Conservation (phyloP, 1,140 invertebrate species). For the Drosophila lacteicornis region DNA sequence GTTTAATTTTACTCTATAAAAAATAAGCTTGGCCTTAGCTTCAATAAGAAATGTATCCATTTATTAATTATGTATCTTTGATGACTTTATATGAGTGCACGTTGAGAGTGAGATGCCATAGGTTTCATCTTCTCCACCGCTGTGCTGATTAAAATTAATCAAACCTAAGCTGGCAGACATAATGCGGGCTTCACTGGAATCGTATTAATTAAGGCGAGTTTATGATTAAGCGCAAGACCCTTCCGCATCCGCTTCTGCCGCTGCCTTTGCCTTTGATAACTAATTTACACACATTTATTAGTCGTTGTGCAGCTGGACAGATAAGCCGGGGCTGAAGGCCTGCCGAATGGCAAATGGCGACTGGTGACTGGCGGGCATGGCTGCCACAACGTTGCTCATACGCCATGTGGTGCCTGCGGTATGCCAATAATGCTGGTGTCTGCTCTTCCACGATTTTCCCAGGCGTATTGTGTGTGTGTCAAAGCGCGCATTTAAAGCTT, state of each 20-base stretch:
- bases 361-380: conserved; percentile 29
- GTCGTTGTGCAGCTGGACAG: conserved; percentile 67
- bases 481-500: conserved; percentile 66
- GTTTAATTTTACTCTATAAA: neutral
- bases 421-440: conserved; percentile 53
- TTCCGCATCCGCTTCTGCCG: conserved; percentile 11
- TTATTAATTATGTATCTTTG: neutral
- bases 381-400: conserved; percentile 58
- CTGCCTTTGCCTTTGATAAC: conserved; percentile 54
- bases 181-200: conserved; percentile 33
- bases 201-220: conserved; percentile 78
- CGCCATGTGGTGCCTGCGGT: conserved; percentile 68
- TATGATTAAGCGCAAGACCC: conserved; percentile 64
- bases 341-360: conserved; percentile 26
- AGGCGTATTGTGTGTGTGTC: conserved; percentile 17
- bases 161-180: conserved; percentile 43
- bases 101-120: neutral
- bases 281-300: conserved; percentile 81
- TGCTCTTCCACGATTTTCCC: conserved; percentile 21
- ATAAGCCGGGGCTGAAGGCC: conserved; percentile 50
- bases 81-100: neutral
- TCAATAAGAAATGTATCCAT: neutral
- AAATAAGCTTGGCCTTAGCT: neutral
- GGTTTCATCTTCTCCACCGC: conserved; percentile 5
- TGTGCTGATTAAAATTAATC: conserved; percentile 44